A percentile compares a stretch with the other conserved stretches of the same genome.
Conservation (phyloP, 1,140 invertebrate genomes). For the Drosophila parabipectinata region DNA sequence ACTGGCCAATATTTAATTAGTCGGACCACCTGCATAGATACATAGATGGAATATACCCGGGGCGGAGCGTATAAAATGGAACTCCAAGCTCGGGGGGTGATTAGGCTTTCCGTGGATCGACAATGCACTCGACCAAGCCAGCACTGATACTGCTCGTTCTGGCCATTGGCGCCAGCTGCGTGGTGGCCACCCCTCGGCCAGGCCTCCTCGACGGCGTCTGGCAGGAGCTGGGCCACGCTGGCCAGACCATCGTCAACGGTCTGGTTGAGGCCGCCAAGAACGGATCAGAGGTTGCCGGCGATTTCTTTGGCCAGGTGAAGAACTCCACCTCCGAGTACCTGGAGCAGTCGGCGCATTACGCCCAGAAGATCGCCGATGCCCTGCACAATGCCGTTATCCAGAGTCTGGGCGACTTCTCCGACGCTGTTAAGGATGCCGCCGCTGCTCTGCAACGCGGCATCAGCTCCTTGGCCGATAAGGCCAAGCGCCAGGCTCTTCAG, state of each 20-base stretch:
- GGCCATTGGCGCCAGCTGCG: conserved; percentile 41
- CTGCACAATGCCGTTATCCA: conserved; percentile 20
- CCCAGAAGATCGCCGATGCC: conserved; percentile 9
- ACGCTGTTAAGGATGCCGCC: background rate
- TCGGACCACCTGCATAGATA: conserved; percentile 6
- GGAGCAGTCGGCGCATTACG: background rate
- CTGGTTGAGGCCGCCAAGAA: conserved; percentile 4
- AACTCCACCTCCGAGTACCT: background rate
- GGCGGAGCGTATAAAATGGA: conserved; percentile 43
- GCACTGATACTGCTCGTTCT: conserved; percentile 50
- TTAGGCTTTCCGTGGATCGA: conserved; percentile 20
- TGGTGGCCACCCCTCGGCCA: conserved; percentile 16
- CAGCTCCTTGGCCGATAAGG: background rate
- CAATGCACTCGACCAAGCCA: conserved; percentile 58
- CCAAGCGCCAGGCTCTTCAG: conserved; percentile 6
- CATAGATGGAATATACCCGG: background rate
- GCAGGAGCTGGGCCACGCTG: conserved; percentile 6
- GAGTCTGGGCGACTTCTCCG: background rate
- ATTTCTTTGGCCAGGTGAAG: background rate
- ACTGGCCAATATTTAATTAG: conserved; percentile 46
- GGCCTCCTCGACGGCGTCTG: conserved; percentile 22
- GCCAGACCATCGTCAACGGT: conserved; percentile 13
- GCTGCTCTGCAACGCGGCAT: background rate
- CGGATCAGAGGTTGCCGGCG: conserved; percentile 4
- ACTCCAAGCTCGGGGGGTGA: background rate